These are phyloP conservation scores for Ploceus nigricollis DNA, from an alignment of 2,113 vertebrate species.

Conservation along the genomic window DNA sequence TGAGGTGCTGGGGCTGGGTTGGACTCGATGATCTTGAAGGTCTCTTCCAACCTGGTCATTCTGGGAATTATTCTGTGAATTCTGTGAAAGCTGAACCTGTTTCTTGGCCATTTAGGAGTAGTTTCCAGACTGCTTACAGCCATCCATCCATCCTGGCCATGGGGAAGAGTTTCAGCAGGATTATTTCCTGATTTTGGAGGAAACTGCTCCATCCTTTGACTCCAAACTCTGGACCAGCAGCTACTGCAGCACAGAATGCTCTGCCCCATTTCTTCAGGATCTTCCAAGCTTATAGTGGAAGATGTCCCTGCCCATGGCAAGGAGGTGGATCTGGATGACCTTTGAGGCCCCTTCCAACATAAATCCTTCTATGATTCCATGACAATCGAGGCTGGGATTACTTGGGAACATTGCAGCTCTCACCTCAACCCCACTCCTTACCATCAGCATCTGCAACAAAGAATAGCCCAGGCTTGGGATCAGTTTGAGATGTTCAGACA, in stretches of 20 bases:
- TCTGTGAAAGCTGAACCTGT: neutral
- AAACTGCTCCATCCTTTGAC: neutral
- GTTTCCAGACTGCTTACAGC: neutral
- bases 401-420: neutral
- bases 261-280: neutral
- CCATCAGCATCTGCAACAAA: neutral
- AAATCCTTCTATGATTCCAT: neutral
- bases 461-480: neutral
- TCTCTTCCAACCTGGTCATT: neutral
- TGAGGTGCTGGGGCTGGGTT: neutral
- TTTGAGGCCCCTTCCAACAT: neutral
- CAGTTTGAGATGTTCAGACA: neutral
- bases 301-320: neutral
- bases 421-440: neutral
- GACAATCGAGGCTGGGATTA: accelerated
- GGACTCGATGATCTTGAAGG: neutral
- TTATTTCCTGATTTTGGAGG: neutral
- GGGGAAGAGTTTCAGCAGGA: too few species aligned
- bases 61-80: neutral
- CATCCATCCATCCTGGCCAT: neutral
- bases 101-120: neutral
- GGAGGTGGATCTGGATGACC: neutral
- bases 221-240: neutral
- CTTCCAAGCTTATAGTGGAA: neutral
- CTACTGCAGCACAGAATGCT: neutral